Conservation (phyloP, 2,113 vertebrate species). For the Pica pica region DNA sequence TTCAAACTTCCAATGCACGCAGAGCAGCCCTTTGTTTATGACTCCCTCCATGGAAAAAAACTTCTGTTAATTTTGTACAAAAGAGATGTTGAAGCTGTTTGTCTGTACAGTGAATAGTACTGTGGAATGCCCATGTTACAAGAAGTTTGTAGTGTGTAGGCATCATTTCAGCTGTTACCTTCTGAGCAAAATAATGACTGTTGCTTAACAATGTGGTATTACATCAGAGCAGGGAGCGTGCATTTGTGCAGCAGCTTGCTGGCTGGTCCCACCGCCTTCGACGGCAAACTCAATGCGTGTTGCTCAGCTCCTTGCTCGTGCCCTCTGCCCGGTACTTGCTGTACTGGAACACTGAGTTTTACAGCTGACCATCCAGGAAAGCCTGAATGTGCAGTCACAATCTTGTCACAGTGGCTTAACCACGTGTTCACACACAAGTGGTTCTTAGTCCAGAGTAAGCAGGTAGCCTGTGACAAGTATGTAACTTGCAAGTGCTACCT, state of each 20-base stretch:
- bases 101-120: background rate
- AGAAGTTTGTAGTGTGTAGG: background rate
- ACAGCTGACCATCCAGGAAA: background rate
- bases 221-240: background rate
- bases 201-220: background rate
- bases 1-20: background rate
- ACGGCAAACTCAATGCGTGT: background rate
- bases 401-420: background rate
- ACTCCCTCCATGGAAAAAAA: background rate
- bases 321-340: background rate
- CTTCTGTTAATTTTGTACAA: background rate
- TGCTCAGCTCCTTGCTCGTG: background rate
- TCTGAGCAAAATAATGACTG: background rate
- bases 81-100: background rate
- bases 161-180: background rate
- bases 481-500: background rate
- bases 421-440: fast-evolving
- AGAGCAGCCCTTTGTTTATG: background rate
- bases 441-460: background rate
- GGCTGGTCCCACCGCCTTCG: background rate
- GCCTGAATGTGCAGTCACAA: background rate
- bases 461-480: background rate
- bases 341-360: background rate
- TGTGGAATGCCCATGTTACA: background rate
- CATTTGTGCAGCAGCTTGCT: background rate